Evolutionary conservation across 2,888 invertebrate genomes (phyloP).

Genomic region (Tetrapedia diversipes): DNA sequence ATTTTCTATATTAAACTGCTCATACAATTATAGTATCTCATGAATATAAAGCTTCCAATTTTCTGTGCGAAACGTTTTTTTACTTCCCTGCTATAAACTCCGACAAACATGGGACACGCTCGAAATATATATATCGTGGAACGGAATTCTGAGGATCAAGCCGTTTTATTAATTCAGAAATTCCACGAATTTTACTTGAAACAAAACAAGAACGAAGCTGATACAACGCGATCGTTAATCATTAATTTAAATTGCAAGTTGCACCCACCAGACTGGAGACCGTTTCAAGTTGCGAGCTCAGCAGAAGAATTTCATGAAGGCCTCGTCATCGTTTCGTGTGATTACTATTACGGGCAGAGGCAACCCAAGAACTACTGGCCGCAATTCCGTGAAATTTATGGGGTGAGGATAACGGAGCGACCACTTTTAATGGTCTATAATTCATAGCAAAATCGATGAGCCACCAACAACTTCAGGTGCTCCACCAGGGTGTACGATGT

Average conservation of each 20-base stretch:
- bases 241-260: not conserved
- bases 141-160: no score
- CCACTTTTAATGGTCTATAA: slow-evolving; percentile 38
- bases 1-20: no score
- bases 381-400: slow-evolving; percentile 32
- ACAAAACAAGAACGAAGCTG: not conserved
- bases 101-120: no score
- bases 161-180: not conserved
- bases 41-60: no score
- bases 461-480: not conserved
- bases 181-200: not conserved
- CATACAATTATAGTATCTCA: no score
- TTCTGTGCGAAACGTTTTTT: no score
- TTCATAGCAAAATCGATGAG: slow-evolving; percentile 34
- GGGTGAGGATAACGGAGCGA: slow-evolving; percentile 22
- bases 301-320: slow-evolving; percentile 5
- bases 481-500: not conserved
- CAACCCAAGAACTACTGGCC: slow-evolving; percentile 29
- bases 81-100: no score
- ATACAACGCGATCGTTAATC: not conserved
- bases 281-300: not conserved
- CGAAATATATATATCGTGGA: no score
- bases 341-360: slow-evolving; percentile 19
- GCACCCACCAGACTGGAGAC: not conserved
- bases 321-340: not conserved